phyloP scores from a whole-genome alignment of 2,113 vertebrate genomes.

The Ciconia stormi region DNA sequence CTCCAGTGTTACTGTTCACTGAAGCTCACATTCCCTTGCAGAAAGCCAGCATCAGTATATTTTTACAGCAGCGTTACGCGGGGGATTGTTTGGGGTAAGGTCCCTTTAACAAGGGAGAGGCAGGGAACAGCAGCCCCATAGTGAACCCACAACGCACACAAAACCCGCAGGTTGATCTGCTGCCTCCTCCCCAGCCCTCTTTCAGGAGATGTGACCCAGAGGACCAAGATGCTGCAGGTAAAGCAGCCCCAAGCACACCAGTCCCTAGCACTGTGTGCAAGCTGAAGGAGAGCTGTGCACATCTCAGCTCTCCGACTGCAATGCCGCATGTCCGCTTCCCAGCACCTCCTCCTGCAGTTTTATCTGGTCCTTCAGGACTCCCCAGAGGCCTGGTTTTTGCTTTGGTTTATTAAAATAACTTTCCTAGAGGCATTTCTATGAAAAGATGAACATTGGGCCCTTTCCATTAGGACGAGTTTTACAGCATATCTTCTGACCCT shows the following conservation, averaged over 20 bases:
- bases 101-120: neutral
- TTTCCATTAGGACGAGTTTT: neutral
- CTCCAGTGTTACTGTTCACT: neutral
- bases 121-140: neutral
- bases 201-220: neutral
- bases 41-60: neutral
- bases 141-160: fast-evolving
- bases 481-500: neutral
- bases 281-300: neutral
- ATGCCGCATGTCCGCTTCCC: fast-evolving
- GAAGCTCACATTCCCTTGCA: neutral
- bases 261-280: fast-evolving
- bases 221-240: fast-evolving
- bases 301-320: fast-evolving
- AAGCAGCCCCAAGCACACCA: neutral
- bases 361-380: neutral
- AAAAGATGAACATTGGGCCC: neutral
- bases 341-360: neutral
- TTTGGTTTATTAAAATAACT: neutral
- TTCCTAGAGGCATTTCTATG: neutral
- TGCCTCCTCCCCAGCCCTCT: neutral
- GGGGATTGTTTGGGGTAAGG: neutral
- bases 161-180: neutral
- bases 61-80: fast-evolving
- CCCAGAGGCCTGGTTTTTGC: neutral